These are phyloP conservation scores for Mesorhabditis sp. DNA, from an alignment of 2,888 invertebrate species.

Conservation along the genomic window DNA sequence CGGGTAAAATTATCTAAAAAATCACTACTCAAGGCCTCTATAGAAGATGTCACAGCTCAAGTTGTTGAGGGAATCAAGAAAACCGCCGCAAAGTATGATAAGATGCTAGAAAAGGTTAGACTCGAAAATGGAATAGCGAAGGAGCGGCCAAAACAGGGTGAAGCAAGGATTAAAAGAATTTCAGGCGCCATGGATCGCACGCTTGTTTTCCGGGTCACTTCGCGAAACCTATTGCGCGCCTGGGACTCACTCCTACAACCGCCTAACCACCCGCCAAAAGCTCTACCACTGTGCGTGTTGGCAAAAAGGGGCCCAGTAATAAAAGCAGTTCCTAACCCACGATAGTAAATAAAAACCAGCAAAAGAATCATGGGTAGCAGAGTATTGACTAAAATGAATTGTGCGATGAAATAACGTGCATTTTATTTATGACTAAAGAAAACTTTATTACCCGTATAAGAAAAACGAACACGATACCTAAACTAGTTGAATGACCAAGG, in stretches of 20 bases:
- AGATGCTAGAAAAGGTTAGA: neutral
- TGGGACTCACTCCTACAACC: constrained; percentile 3
- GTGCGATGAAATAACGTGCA: no score
- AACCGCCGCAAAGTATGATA: constrained; percentile 1
- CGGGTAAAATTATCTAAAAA: neutral
- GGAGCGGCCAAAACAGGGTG: no score
- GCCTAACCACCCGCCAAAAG: neutral
- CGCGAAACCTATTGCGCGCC: constrained; percentile 5
- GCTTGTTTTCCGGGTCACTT: neutral
- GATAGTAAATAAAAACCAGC: no score
- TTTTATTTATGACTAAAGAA: no score
- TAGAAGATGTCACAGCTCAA: constrained; percentile 2
- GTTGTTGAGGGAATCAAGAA: constrained; percentile 1
- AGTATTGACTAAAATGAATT: no score
- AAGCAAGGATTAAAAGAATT: neutral
- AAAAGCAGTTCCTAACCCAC: no score
- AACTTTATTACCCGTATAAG: no score
- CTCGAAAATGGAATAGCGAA: no score
- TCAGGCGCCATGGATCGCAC: neutral
- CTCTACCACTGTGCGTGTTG: neutral
- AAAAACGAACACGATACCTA: no score
- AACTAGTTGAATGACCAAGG: no score
- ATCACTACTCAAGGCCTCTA: neutral
- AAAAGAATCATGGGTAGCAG: no score
- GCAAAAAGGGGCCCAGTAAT: neutral